phyloP scores from a whole-genome alignment of 2,797 vertebrate species.

The Galago senegalensis region DNA sequence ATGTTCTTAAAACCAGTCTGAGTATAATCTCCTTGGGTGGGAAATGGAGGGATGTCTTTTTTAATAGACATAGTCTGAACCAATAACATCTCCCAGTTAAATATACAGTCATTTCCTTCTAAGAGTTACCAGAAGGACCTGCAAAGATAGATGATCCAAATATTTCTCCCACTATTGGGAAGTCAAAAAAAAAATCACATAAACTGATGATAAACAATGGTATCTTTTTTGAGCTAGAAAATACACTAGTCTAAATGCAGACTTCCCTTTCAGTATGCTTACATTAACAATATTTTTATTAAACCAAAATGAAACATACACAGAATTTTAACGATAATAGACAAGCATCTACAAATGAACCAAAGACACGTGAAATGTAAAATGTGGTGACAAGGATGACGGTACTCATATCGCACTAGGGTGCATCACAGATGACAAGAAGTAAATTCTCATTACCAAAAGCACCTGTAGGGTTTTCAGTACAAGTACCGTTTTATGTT shows the following conservation, averaged over 20 bases:
- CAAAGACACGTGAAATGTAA: not conserved
- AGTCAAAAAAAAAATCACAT: not conserved
- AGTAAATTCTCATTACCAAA: not conserved
- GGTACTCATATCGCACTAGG: not conserved
- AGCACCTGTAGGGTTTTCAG: not conserved
- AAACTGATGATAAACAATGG: not conserved
- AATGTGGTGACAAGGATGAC: fast-evolving
- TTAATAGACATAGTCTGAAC: not conserved
- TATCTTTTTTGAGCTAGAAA: conserved; percentile 27
- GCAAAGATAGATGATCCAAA: not conserved
- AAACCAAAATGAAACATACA: conserved; percentile 29
- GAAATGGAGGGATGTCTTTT: fast-evolving
- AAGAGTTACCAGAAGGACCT: conserved; percentile 1
- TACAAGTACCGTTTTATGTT: not conserved
- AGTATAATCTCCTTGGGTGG: not conserved
- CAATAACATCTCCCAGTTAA: not conserved
- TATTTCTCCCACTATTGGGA: not conserved
- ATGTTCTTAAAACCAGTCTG: not conserved
- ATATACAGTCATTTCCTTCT: not conserved
- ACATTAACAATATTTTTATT: conserved; percentile 2
- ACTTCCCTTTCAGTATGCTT: not conserved
- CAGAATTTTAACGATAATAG: conserved; percentile 28
- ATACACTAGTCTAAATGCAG: not conserved
- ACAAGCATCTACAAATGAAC: conserved; percentile 25
- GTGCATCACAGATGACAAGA: not conserved